Base-by-base conservation (phyloP, 2,888 invertebrate genomes). In the Limulus polyphemus region DNA sequence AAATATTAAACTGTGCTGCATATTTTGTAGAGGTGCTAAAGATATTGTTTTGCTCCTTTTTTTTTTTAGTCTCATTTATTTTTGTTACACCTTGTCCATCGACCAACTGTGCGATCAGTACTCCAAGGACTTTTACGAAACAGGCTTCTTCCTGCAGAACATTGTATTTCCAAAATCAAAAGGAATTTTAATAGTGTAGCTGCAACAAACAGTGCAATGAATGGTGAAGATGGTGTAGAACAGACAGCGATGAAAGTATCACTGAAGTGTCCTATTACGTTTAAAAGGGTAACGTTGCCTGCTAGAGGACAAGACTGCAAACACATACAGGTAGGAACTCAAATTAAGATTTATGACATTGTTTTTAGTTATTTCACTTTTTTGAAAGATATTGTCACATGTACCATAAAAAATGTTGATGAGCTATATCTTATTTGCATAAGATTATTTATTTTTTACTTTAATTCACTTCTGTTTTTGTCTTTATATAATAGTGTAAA, bases 301-400 rank as follows among this genome's bases (percentile, higher is more conserved):
- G 94, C 94, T 57, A 82, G 95, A 74, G 94, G 95, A 49, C 90
- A 92, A 75, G 94, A 94, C 75, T 95, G 94, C 78, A 93, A 92
- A 81, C 95, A 95, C 81, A 32, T 32, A 32, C 71, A 78, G 32
- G 32, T 32, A 1, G 32, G 32, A 32, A 7, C 32, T 32, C 32
- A 2, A 32, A 7, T 32, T 32, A 32, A 32, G 7, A 32, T 32
- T 5, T 32, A 32, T n/a, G n/a, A n/a, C n/a, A n/a, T n/a, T n/a
- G n/a, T 32, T 32, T 32, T 32, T 32, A 7, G 7, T 32, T 32
- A 32, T 32, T 32, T 32, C 32, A 32, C 32, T 32, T 32, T 7
- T 32, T 32, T 32, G 32, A 7, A 32, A 32, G 7, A 32, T 32
- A 32, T 32, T 32, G 32, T 32, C 32, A 32, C 32, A 32, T 32